Evolutionary conservation across 1,140 invertebrate species (phyloP).

Genomic region (Aphaenogaster ashmeadi): DNA sequence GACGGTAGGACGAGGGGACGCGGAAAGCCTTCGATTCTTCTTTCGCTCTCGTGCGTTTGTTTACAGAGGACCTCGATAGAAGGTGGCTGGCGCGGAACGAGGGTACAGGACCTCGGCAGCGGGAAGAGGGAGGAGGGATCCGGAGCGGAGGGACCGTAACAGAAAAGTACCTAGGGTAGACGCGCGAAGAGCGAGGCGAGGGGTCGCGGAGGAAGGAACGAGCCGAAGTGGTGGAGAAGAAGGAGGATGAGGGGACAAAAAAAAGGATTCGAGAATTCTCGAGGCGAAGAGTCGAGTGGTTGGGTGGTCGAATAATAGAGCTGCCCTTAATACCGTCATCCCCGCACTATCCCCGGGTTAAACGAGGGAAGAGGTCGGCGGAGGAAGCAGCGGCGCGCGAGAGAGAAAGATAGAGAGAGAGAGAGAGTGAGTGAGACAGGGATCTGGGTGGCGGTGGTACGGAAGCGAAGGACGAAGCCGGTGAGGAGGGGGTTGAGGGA

Average conservation of each 20-base stretch:
- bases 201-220: slow-evolving; percentile 34
- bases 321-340: slow-evolving; percentile 83
- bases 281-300: slow-evolving; percentile 81
- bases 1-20: slow-evolving; percentile 13
- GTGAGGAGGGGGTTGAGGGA: slow-evolving; percentile 36
- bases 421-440: slow-evolving; percentile 29
- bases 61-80: slow-evolving; percentile 75
- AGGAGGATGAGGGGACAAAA: slow-evolving; percentile 48
- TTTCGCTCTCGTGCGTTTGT: slow-evolving; percentile 77
- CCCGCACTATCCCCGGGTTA: slow-evolving; percentile 76
- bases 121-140: not conserved
- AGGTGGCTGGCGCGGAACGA: slow-evolving; percentile 50
- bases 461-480: slow-evolving; percentile 62
- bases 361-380: slow-evolving; percentile 74
- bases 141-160: slow-evolving; percentile 20
- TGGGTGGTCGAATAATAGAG: slow-evolving; percentile 84
- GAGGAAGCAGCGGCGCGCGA: slow-evolving; percentile 60
- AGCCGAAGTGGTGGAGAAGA: slow-evolving; percentile 51
- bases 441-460: slow-evolving; percentile 14
- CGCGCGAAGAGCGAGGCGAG: slow-evolving; percentile 21
- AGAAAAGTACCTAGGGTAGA: slow-evolving; percentile 66
- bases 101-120: slow-evolving; percentile 5
- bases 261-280: slow-evolving; percentile 81
- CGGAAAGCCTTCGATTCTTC: slow-evolving; percentile 73
- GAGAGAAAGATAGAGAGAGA: slow-evolving; percentile 38